Percentiles rank a stretch among this genome's conserved stretches.
phyloP scores from a whole-genome alignment of 2,797 vertebrate genomes.

The Falco novaeseelandiae region DNA sequence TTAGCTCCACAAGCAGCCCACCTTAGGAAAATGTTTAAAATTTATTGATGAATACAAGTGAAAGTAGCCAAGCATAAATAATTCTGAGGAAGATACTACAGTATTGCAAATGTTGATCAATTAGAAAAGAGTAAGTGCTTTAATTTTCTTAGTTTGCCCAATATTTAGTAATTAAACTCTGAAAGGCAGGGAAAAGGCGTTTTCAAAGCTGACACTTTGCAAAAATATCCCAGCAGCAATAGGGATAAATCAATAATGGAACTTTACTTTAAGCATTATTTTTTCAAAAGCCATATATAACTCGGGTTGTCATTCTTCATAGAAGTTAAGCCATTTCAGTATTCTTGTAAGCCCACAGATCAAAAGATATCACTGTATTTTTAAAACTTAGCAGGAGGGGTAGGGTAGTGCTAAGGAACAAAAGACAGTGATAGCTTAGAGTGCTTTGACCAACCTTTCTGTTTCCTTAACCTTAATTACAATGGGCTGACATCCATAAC shows the following conservation, averaged over 20 bases:
- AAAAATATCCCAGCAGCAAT: neutral
- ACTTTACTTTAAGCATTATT: neutral
- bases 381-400: neutral
- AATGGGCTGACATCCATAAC: fast-evolving
- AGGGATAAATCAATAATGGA: neutral
- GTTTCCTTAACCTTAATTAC: neutral
- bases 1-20: neutral
- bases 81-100: neutral
- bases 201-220: neutral
- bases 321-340: neutral
- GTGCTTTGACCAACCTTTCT: neutral
- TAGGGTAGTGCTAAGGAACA: neutral
- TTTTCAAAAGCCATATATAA: neutral
- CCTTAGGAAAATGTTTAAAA: neutral
- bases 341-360: neutral
- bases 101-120: neutral
- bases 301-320: neutral
- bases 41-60: neutral
- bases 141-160: neutral
- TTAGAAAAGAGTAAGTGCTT: neutral
- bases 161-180: neutral
- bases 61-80: neutral
- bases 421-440: neutral
- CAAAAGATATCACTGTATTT: neutral
- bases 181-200: neutral